Conservation (phyloP, 2,797 vertebrate genomes). For the Orestias chungarensis region DNA sequence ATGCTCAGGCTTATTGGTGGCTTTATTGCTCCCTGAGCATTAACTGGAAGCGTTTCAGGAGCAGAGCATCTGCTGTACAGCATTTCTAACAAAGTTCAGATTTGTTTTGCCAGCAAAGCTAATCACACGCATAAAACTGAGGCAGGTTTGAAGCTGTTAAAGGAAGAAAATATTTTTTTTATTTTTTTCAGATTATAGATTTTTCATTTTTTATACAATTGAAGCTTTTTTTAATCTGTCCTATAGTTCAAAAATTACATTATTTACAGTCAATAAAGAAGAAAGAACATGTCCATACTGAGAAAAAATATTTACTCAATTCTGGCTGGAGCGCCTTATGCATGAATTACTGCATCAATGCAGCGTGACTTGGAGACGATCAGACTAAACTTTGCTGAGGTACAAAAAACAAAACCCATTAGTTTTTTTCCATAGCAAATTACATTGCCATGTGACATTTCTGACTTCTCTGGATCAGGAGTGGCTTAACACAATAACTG, state of each 20-base stretch:
- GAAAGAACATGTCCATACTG: background rate
- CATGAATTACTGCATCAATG: background rate
- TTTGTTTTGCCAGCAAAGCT: constrained; percentile 6
- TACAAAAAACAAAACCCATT: no score
- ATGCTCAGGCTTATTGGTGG: constrained; percentile 1
- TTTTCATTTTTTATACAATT: no score
- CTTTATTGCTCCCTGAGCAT: constrained; percentile 6
- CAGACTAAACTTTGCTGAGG: no score
- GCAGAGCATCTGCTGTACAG: constrained; percentile 16
- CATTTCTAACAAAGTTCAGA: background rate
- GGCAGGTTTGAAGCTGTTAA: background rate
- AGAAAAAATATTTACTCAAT: background rate
- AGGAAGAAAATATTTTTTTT: background rate
- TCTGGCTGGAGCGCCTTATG: background rate
- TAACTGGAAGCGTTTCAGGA: constrained; percentile 6
- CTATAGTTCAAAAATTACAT: no score
- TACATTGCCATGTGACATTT: no score
- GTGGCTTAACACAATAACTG: background rate
- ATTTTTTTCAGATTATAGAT: no score
- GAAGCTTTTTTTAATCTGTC: no score
- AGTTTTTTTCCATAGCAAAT: no score
- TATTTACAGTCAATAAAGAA: background rate
- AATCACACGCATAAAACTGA: background rate
- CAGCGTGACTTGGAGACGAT: background rate
- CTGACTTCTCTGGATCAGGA: background rate